Conservation (phyloP, 2,888 invertebrate genomes). For the Zootermopsis nevadensis region DNA sequence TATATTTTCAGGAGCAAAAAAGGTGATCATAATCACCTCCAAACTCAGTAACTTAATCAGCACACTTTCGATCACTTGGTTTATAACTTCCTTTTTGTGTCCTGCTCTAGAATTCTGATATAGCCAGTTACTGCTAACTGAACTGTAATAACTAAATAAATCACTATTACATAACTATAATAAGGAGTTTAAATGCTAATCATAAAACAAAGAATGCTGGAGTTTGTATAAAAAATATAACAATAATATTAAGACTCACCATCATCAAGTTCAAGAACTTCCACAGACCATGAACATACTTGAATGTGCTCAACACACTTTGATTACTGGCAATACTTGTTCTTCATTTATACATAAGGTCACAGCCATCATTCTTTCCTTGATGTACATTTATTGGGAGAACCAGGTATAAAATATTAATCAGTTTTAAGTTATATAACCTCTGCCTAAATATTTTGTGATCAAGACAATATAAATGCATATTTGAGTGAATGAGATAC, state of each 20-base stretch:
- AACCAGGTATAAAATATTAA: no score
- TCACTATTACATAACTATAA: not conserved
- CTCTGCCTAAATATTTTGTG: no score
- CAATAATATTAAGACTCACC: conserved; percentile 10
- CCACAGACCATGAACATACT: conserved; percentile 11
- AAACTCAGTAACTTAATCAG: not conserved
- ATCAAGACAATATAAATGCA: no score
- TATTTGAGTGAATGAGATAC: no score
- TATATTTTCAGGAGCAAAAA: no score
- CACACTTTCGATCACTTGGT: not conserved
- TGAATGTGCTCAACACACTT: conserved; percentile 21
- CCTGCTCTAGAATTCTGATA: not conserved
- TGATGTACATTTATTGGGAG: conserved; percentile 55
- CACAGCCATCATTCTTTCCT: conserved; percentile 56
- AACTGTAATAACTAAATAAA: not conserved
- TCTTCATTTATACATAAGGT: conserved; percentile 6
- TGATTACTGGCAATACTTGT: conserved; percentile 30
- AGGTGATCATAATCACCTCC: no score
- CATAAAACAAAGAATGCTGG: not conserved
- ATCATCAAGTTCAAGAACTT: not conserved
- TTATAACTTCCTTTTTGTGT: not conserved
- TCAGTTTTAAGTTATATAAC: no score
- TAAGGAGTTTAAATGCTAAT: not conserved
- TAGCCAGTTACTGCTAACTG: not conserved
- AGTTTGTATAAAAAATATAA: conserved; percentile 20